Evolutionary conservation across 2,113 vertebrate species (phyloP), one percentile per base, ranked within the genome.

Genomic region (Scomber colias): DNA sequence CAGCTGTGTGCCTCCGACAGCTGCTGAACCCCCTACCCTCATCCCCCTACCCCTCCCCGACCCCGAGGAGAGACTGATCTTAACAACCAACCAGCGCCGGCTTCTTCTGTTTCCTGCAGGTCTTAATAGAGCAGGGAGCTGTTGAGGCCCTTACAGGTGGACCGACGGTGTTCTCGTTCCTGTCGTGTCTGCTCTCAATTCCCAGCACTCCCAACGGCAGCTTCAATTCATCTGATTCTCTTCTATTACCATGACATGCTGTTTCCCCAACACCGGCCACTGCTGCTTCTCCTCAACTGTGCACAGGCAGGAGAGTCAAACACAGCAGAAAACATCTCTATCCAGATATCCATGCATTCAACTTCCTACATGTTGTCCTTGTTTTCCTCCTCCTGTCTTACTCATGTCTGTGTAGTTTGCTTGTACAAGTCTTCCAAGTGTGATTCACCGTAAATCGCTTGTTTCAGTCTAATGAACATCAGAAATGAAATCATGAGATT

Each of bases 1-100:
- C 88, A 84, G 83, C 64, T 88, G 85, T 60, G 57, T 19, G 55
- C 54, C 17, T 49, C 53, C 11, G 75, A 72, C 87, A 89, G 78
- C 79, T 90, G 88, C 74, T 35, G 57, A 70, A 62, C 60, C 55
- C n/a, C 65, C 46, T 13, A 3, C 13, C 45, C 30, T 27, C 6
- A 5, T 4, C 2, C 9, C 60, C 55, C n/a, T 61, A 40, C 8
- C 44, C 16, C 19, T 7, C 31, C 35, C 6, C 8, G 8, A 9
- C 44, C 27, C n/a, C 35, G 40, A 82, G 76, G 53, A 66, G 61
- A 65, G 15, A 49, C 73, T 45, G 7, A 5, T 77, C 71, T 73
- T 77, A 62, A 71, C 55, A 78, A 60, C 12, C 1, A 40, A 45
- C 61, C 69, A 24, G 15, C 65, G 65, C 46, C 57, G 9, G 12